Conservation (phyloP, 2,113 vertebrate genomes). For the Galeopterus variegatus region DNA sequence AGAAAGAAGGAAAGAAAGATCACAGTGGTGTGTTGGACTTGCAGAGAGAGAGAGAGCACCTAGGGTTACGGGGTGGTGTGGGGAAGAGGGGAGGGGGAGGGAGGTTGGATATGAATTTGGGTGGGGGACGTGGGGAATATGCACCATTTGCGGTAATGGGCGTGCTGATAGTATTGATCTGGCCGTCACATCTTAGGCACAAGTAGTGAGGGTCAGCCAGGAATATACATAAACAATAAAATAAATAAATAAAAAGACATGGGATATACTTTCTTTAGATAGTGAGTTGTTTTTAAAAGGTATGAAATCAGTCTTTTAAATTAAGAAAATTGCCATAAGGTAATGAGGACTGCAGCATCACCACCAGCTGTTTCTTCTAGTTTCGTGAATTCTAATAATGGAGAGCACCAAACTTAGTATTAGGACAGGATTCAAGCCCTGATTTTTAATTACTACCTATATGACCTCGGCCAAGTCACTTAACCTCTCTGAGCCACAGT, state of each 20-base stretch:
- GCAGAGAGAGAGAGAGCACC: too few relatives aligned
- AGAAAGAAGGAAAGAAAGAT: too few relatives aligned
- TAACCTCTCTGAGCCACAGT: not conserved
- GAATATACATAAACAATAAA: too few relatives aligned
- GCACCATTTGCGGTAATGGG: too few relatives aligned
- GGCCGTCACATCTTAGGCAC: too few relatives aligned
- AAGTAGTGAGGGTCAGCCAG: too few relatives aligned
- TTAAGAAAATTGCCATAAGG: not conserved
- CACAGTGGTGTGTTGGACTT: too few relatives aligned
- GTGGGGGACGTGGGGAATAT: too few relatives aligned
- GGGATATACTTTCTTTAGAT: not conserved
- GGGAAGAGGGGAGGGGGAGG: too few relatives aligned
- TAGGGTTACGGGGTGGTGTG: too few relatives aligned
- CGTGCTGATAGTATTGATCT: too few relatives aligned
- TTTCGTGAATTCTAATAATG: not conserved
- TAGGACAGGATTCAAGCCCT: not conserved
- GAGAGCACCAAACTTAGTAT: not conserved
- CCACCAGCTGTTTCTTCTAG: not conserved
- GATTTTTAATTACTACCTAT: not conserved
- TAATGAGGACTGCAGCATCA: not conserved
- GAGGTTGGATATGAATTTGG: too few relatives aligned
- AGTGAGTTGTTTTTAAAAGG: not conserved
- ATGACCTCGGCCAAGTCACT: not conserved
- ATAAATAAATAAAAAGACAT: not conserved
- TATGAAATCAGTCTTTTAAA: constrained; percentile 21